phyloP scores from a whole-genome alignment of 2,888 invertebrate genomes.

The Agrilus cyanescens region DNA sequence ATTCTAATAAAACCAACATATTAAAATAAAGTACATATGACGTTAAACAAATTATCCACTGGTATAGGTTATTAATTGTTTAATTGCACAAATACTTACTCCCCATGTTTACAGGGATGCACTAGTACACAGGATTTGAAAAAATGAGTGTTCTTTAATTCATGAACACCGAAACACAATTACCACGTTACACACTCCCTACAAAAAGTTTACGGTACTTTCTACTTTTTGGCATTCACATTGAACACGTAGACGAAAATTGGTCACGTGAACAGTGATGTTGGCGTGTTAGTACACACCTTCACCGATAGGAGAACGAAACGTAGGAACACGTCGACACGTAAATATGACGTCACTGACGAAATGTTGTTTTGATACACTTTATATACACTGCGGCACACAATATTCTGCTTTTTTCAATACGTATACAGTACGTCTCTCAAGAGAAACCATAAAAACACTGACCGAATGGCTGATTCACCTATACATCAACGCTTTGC shows the following conservation, averaged over 20 bases:
- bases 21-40: conserved; percentile 8
- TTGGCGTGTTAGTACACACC: conserved; percentile 33
- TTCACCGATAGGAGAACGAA: too few species aligned
- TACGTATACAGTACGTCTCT: too few species aligned
- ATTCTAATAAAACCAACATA: conserved; percentile 4
- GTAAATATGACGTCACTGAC: too few species aligned
- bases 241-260: conserved; percentile 35
- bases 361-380: too few species aligned
- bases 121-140: conserved; percentile 18
- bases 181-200: conserved; percentile 23
- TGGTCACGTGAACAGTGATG: conserved; percentile 62
- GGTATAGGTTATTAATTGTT: conserved; percentile 15
- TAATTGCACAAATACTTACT: conserved; percentile 33
- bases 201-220: conserved; percentile 33
- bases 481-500: too few species aligned
- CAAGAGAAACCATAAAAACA: too few species aligned
- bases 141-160: conserved; percentile 24
- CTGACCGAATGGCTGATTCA: too few species aligned
- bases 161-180: conserved; percentile 16
- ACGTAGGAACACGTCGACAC: too few species aligned
- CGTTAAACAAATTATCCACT: conserved; percentile 11
- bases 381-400: too few species aligned
- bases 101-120: conserved; percentile 35
- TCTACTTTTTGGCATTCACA: conserved; percentile 31
- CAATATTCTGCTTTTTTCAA: too few species aligned